Evolutionary conservation across 2,113 vertebrate genomes (phyloP).

Genomic region (Leptobrachium ailaonicum): DNA sequence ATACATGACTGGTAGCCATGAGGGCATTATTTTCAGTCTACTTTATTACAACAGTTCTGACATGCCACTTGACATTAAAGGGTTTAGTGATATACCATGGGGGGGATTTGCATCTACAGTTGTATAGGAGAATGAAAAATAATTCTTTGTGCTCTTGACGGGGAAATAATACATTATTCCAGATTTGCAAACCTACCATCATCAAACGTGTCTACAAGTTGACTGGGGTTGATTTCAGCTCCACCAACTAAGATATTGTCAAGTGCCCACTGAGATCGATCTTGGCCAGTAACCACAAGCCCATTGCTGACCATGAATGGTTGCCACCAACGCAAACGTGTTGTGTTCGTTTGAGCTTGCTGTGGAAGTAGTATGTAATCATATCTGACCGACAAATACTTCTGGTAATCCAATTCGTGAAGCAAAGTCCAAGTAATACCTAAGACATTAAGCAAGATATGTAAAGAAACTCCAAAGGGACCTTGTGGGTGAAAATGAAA

Average conservation of each 20-base stretch:
- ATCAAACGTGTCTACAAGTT: conserved; percentile 90
- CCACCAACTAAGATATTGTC: conserved; percentile 95
- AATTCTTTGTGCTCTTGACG: too few species aligned
- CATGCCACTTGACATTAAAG: too few species aligned
- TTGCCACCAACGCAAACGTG: conserved; percentile 96
- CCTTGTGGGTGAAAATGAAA: too few species aligned
- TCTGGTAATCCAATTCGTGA: conserved; percentile 97
- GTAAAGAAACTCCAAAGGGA: too few species aligned
- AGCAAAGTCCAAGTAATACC: conserved; percentile 94
- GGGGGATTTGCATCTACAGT: not conserved
- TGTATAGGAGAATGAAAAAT: too few species aligned
- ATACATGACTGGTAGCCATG: too few species aligned
- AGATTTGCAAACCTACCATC: conserved; percentile 75
- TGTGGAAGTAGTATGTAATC: conserved; percentile 93
- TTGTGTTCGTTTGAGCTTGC: conserved; percentile 86
- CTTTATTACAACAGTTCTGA: too few species aligned
- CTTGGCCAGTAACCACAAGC: conserved; percentile 78
- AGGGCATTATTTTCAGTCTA: too few species aligned
- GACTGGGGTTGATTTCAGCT: conserved; percentile 96
- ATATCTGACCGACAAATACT: conserved; percentile 89
- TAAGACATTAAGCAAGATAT: conserved; percentile 53
- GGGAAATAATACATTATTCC: too few species aligned
- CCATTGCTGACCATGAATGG: conserved; percentile 84
- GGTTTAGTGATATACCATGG: not conserved
- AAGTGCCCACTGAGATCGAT: conserved; percentile 94